Evolutionary conservation across 2,113 vertebrate species (phyloP).

Genomic region (Tragelaphus scriptus): DNA sequence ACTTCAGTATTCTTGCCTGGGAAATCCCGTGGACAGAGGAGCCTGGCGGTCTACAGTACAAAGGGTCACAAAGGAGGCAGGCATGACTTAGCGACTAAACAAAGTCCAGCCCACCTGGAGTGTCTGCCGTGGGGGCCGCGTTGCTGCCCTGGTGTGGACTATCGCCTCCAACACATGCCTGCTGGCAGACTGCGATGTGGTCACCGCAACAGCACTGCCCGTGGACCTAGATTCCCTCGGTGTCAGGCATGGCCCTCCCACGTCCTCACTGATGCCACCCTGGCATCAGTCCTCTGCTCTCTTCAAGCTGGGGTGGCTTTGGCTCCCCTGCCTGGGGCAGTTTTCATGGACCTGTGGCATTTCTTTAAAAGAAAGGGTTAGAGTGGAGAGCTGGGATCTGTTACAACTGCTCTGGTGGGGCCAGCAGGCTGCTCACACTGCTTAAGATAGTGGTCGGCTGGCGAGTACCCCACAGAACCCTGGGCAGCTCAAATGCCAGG

Average conservation of each 20-base stretch:
- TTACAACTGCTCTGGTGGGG: not conserved
- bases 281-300: not conserved
- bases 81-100: not conserved
- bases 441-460: not conserved
- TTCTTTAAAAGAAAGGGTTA: not conserved
- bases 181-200: not conserved
- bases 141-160: not conserved
- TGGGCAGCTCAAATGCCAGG: not conserved
- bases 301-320: not conserved
- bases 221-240: accelerated
- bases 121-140: accelerated
- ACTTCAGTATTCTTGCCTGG: not conserved
- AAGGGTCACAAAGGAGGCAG: not conserved
- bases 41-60: not conserved
- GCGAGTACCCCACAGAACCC: not conserved
- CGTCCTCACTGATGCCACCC: accelerated
- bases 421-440: not conserved
- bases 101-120: not conserved
- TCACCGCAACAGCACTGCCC: not conserved
- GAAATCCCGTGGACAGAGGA: not conserved
- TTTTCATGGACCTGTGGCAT: not conserved
- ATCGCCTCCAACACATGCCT: accelerated
- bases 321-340: not conserved
- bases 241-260: too few species aligned
- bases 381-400: not conserved